Base-by-base conservation (phyloP, 2,888 invertebrate species). In the Parnassius mnemosyne region DNA sequence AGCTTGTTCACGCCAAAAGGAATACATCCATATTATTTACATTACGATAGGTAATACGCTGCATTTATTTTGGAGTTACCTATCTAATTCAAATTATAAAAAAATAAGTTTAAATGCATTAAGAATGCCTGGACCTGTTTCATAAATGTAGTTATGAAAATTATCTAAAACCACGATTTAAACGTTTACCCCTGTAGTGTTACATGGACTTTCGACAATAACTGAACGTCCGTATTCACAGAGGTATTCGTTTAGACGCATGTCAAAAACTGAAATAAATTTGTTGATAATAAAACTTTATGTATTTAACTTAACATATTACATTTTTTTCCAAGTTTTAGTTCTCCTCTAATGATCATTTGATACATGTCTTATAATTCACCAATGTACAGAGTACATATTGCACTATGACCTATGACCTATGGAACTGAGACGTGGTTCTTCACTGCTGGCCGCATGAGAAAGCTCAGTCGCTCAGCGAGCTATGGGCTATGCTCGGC, bases 221-320 rank as follows among this genome's bases (percentile, higher is more conserved):
- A 25, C 66, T 62, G 63, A 66, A 62, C 10, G 44, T 65, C 42
- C 20, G 53, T 59, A 63, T 57, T 49, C 49, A 46, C 67, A 71
- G 82, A 80, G 79, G 81, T 83, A 77, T 75, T 74, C 79, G 69
- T 81, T 84, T 85, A 83, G 77, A 83, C 79, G 72, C 71, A 76
- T 78, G 77, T 78, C 73, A 76, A 71, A 77, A 81, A 84, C 85
- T 87, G 82, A 79, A 89, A 87, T 87, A 86, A 82, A 85, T 75
- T 85, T 88, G 85, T 84, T 88, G 79, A 84, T 77, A 80, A 73
- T 69, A 67, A 10, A 20, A 57, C 25, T 55, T 58, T 59, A 49
- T 16, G 16, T 59, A 63, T 68, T 70, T 69, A 0, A 60, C 41
- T 57, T 13, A 47, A 56, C 3, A 13, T 11, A 34, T 34, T 34